Conservation (phyloP, 2,113 vertebrate species). For the Catharus minimus region DNA sequence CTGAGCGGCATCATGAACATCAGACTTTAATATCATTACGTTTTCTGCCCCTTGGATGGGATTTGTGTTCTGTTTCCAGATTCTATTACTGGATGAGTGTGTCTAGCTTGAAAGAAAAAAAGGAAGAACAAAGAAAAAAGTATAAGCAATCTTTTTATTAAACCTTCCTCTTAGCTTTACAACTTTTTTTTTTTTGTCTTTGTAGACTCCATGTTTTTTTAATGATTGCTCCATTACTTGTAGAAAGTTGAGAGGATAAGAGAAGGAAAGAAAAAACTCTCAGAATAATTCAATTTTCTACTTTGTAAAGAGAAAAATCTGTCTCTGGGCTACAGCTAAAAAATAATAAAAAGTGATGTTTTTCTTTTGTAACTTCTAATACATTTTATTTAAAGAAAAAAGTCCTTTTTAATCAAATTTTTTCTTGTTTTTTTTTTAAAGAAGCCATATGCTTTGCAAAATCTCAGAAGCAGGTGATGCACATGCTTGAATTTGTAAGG, state of each 20-base stretch:
- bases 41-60: neutral
- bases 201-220: conserved; percentile 49
- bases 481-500: neutral
- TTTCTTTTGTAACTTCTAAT: conserved; percentile 30
- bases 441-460: neutral
- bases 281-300: conserved; percentile 59
- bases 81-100: neutral
- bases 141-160: conserved; percentile 13
- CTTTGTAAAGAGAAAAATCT: conserved; percentile 41
- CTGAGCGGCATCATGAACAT: neutral
- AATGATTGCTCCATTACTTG: conserved; percentile 36
- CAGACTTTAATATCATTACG: neutral
- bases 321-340: conserved; percentile 36
- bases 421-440: neutral
- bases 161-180: conserved; percentile 25
- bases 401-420: neutral
- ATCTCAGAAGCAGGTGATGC: neutral
- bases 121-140: neutral
- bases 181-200: neutral
- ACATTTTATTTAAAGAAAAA: conserved; percentile 27
- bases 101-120: neutral
- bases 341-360: conserved; percentile 8
- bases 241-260: conserved; percentile 22
- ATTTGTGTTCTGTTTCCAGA: conserved; percentile 20
- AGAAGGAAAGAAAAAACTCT: conserved; percentile 3